phyloP scores from a whole-genome alignment of 2,113 vertebrate genomes.

The Zootoca vivipara region DNA sequence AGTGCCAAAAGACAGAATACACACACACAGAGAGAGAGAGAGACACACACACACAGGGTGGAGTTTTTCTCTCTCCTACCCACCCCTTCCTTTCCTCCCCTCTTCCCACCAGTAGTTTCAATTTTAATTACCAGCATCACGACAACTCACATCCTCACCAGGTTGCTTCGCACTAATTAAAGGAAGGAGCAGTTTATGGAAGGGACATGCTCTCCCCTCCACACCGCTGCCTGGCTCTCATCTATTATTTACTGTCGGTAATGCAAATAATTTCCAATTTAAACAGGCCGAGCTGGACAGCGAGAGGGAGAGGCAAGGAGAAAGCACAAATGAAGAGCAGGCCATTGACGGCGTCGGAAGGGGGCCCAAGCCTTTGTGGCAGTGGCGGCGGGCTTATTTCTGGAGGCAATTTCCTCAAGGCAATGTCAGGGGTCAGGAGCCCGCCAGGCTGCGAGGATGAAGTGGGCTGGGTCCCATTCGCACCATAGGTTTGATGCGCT shows the following conservation, averaged over 20 bases:
- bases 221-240: slow-evolving; percentile 89
- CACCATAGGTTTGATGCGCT: too few species aligned
- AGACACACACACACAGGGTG: too few species aligned
- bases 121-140: slow-evolving; percentile 93
- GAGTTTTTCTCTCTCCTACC: neutral
- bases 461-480: neutral
- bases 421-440: neutral
- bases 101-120: slow-evolving; percentile 85
- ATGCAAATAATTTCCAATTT: slow-evolving; percentile 94
- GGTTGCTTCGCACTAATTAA: slow-evolving; percentile 94
- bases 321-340: slow-evolving; percentile 60
- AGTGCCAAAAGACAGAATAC: slow-evolving; percentile 88
- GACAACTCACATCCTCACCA: slow-evolving; percentile 88
- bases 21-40: too few species aligned
- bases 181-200: slow-evolving; percentile 91
- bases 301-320: slow-evolving; percentile 52
- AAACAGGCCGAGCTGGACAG: slow-evolving; percentile 85
- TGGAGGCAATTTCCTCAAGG: slow-evolving; percentile 52
- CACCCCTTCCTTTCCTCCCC: neutral
- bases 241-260: slow-evolving; percentile 91
- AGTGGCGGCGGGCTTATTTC: slow-evolving; percentile 13
- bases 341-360: slow-evolving; percentile 41
- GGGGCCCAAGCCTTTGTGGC: neutral
- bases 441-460: neutral
- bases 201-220: slow-evolving; percentile 82